A percentile compares a stretch with the other conserved stretches of the same genome.
These are phyloP conservation scores for Celastrina argiolus DNA, from an alignment of 2,888 invertebrate genomes.

Conservation along the genomic window DNA sequence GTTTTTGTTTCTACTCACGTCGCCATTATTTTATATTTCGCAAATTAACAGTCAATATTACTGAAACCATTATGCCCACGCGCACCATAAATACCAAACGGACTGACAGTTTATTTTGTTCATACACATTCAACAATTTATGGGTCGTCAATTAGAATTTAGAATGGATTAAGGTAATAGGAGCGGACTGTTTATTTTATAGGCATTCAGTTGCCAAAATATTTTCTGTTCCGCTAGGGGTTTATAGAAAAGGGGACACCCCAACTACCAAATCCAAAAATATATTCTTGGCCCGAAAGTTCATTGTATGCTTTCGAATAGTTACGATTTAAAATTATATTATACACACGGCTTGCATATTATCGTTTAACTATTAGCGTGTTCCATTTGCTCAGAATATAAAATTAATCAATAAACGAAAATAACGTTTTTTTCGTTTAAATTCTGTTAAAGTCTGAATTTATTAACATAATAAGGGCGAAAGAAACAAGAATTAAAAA, in stretches of 20 bases:
- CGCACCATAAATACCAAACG: background rate
- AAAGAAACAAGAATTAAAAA: too few relatives aligned
- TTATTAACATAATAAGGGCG: too few relatives aligned
- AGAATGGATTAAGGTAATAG: background rate
- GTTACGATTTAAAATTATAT: background rate
- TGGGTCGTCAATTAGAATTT: constrained; percentile 6
- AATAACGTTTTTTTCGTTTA: too few relatives aligned
- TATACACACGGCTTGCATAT: too few relatives aligned
- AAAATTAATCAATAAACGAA: too few relatives aligned
- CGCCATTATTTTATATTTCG: background rate
- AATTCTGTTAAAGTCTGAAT: too few relatives aligned
- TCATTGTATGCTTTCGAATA: background rate
- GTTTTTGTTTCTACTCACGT: background rate
- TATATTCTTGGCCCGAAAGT: background rate
- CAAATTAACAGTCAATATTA: background rate
- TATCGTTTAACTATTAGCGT: too few relatives aligned
- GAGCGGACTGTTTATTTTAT: background rate
- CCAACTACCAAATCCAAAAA: background rate
- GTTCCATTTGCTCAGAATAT: too few relatives aligned
- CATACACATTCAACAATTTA: background rate
- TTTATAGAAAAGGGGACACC: background rate
- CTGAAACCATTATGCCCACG: background rate
- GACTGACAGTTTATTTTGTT: background rate
- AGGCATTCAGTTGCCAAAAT: background rate
- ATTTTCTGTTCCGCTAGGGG: background rate